Percentiles rank a stretch among this genome's conserved stretches.
Evolutionary conservation across 1,140 invertebrate genomes (phyloP).

Genomic region (Drosophila lowei): DNA sequence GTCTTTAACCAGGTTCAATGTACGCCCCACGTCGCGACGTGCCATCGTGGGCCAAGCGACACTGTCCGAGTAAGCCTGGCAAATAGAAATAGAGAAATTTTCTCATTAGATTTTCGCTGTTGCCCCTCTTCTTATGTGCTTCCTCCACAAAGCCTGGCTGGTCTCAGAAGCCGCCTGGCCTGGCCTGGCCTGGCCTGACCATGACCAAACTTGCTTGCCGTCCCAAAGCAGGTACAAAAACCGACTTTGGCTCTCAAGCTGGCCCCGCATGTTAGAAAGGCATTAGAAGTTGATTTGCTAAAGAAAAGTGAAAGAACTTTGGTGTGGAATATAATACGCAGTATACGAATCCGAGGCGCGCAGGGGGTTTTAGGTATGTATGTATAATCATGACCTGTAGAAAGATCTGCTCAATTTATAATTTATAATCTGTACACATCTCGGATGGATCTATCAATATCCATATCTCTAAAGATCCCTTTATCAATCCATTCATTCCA

Average conservation of each 20-base stretch:
- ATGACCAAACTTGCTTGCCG: slow-evolving; percentile 57
- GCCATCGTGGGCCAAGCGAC: slow-evolving; percentile 36
- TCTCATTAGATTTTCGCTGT: slow-evolving; percentile 71
- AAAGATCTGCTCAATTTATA: too few relatives aligned
- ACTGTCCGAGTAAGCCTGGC: slow-evolving; percentile 27
- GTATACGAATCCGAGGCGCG: too few relatives aligned
- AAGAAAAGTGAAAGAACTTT: slow-evolving; percentile 69
- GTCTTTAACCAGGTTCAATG: slow-evolving; percentile 70
- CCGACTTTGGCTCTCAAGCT: slow-evolving; percentile 7
- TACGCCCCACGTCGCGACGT: slow-evolving; percentile 57
- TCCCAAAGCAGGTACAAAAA: slow-evolving; percentile 36
- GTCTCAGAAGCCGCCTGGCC: slow-evolving; percentile 5
- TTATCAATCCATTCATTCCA: too few relatives aligned
- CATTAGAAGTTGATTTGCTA: slow-evolving; percentile 43
- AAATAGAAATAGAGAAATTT: slow-evolving; percentile 78
- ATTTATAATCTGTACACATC: too few relatives aligned
- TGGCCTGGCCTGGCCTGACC: slow-evolving; percentile 17
- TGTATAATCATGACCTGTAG: too few relatives aligned
- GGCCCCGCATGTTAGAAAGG: slow-evolving; percentile 48
- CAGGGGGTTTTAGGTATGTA: too few relatives aligned
- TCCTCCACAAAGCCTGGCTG: slow-evolving; percentile 25
- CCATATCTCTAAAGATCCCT: too few relatives aligned
- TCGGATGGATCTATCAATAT: too few relatives aligned
- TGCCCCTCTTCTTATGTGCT: slow-evolving; percentile 15
- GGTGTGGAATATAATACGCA: background rate